Base-by-base conservation (phyloP, 2,797 vertebrate species). In the Buphagus erythrorhynchus region DNA sequence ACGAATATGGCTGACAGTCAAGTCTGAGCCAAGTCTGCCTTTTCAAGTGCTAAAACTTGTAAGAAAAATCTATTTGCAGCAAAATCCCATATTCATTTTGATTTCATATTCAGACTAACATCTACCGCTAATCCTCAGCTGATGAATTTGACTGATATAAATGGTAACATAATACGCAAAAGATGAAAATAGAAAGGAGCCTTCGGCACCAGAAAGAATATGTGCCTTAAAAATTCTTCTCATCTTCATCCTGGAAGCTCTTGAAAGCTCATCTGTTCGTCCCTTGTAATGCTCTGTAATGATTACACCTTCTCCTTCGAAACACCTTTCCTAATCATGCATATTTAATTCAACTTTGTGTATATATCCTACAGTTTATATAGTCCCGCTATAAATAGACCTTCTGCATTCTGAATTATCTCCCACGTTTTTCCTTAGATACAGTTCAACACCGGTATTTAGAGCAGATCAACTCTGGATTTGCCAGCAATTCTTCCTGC, bases 1-100 rank as follows among this genome's bases (percentile, higher is more conserved):
- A 93, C 33, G 10, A 97, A 97, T 91, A 97, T 96, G 95, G 96
- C 96, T 95, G 95, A 84, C 91, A 97, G 96, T 96, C 79, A 96
- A 96, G 97, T 94, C 94, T 95, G 95, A 97, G 76, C 75, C 93
- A 91, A 90, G 43, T 71, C 85, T 97, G 75, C 74, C 79, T 78
- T 81, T 85, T n/a, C 81, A 87, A 95, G 85, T 76, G 82, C 87
- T 96, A 96, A 94, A 76, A 80, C 91, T 88, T 72, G 76, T 80
- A 45, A 90, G 85, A 38, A 91, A 94, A 92, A 93, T 69, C 45
- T 89, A 86, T 91, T 89, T 80, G 75, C 67, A 79, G 86, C 74
- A 87, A 88, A 88, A 93, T 65, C 86, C 61, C 68, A 72, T 31
- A 81, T 97, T 97, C 89, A 72, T 95, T 94, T 94, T 86, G 73